A percentile compares a stretch with the other conserved stretches of the same genome.
phyloP scores from a whole-genome alignment of 2,888 invertebrate genomes.

The Ormyrus rosae region DNA sequence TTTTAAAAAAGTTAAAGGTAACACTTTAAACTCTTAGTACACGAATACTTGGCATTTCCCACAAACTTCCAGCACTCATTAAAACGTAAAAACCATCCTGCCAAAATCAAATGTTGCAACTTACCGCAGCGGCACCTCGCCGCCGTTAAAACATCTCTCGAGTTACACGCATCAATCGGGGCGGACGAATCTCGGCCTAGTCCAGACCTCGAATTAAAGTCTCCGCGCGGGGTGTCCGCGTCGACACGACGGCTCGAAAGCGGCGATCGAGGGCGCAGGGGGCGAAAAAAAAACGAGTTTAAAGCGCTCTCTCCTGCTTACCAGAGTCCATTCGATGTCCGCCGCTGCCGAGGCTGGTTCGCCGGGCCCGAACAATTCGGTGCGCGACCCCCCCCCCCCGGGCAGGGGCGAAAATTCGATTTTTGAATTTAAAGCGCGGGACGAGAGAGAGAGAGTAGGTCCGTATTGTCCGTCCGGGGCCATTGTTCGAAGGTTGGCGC shows the following conservation, averaged over 20 bases:
- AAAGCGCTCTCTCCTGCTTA: slow-evolving; percentile 10
- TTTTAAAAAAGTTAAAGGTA: too few relatives aligned
- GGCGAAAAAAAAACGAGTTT: slow-evolving; percentile 46
- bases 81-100: too few relatives aligned
- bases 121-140: too few relatives aligned
- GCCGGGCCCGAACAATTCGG: slow-evolving; percentile 68
- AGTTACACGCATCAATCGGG: too few relatives aligned
- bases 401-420: slow-evolving; percentile 66
- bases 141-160: too few relatives aligned
- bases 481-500: slow-evolving; percentile 44
- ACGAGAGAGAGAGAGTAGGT: not conserved
- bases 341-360: slow-evolving; percentile 62
- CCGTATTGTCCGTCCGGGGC: slow-evolving; percentile 25
- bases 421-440: slow-evolving; percentile 72
- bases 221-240: slow-evolving; percentile 36
- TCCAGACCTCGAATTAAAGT: not conserved
- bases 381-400: not conserved
- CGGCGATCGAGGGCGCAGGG: not conserved
- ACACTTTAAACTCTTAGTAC: too few relatives aligned
- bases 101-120: too few relatives aligned
- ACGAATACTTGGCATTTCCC: too few relatives aligned
- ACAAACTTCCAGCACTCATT: too few relatives aligned
- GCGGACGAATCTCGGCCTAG: not conserved
- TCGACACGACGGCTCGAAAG: slow-evolving; percentile 1
- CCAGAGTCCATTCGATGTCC: slow-evolving; percentile 32